phyloP scores from a whole-genome alignment of 1,140 invertebrate species.

The Rhizoglyphus robini region DNA sequence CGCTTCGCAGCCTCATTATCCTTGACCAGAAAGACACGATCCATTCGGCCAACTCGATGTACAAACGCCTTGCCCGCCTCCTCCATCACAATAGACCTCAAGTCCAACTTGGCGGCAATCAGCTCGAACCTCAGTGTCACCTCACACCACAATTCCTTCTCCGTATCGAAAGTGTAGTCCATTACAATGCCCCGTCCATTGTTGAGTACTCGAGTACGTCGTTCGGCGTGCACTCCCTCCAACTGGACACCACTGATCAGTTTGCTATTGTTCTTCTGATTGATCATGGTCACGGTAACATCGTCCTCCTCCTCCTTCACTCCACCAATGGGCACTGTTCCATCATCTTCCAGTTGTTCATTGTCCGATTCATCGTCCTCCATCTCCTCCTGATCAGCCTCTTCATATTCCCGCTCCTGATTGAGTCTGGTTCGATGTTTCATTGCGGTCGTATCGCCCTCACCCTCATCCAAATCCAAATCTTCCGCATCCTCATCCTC shows the following conservation, averaged over 20 bases:
- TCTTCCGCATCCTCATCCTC: constrained; percentile 46
- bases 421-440: constrained; percentile 43
- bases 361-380: constrained; percentile 23
- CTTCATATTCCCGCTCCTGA: constrained; percentile 59
- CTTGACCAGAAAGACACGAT: constrained; percentile 26
- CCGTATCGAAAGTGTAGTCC: constrained; percentile 60
- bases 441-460: constrained; percentile 44
- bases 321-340: constrained; percentile 30
- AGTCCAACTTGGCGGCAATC: constrained; percentile 44
- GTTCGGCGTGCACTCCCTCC: neutral
- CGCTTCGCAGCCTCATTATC: constrained; percentile 21
- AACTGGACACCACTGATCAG: neutral
- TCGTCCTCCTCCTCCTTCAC: constrained; percentile 27
- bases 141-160: constrained; percentile 56
- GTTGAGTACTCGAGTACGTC: neutral
- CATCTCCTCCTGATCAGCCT: constrained; percentile 38
- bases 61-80: constrained; percentile 47
- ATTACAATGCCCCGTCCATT: constrained; percentile 36
- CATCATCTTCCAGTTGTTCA: constrained; percentile 33
- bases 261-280: neutral
- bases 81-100: constrained; percentile 58
- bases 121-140: constrained; percentile 50
- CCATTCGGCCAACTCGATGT: constrained; percentile 23
- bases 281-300: neutral
- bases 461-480: constrained; percentile 38